Base-by-base conservation (phyloP, 2,888 invertebrate genomes). In the Drosophila rubida region DNA sequence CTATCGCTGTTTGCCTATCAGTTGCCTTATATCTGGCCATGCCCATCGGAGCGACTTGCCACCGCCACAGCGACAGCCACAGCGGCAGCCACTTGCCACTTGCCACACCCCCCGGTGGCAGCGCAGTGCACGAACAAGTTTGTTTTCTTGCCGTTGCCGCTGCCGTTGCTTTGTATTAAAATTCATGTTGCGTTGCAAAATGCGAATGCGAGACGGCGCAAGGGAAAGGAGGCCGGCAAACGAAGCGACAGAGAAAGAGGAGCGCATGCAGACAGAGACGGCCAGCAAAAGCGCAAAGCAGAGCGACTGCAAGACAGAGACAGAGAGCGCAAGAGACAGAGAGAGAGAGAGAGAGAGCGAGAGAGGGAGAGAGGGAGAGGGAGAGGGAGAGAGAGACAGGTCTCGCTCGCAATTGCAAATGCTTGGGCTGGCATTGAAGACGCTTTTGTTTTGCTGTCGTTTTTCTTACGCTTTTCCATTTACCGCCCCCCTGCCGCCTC, bases 181-280 rank as follows among this genome's bases (percentile, higher is more conserved):
- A 75, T 75, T 75, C 71, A 75, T 75, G 75, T 75, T 68, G 71
- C 75, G 71, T 75, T 75, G 67, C 69, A 63, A 60, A 73, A 72
- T 67, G 71, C 45, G 71, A 71, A 71, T 71, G 72, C 44, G 54
- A 62, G 54, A 61, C 49, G 50, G 59, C 54, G 44, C 39, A 54
- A 30, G 48, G 32, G 27, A 69, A 64, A 64, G 59, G 70, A 64
- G 59, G 70, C 54, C 46, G 54, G 58, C 63, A 35, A 46, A 22
- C 44, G 48, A 42, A 62, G 61, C 27, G 35, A 41, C 44, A 51
- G 67, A 51, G 63, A 41, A 11, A 58, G 48, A 57, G 67, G 57
- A 13, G 23, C 27, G 27, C 27, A 27, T 27, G 27, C 23, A 16
- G 37, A 16, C 7, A 37, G 61, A 11, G 60, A 37, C 4, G n/a